Conservation (phyloP, 2,888 invertebrate genomes). For the Blastobasis lacticolella region DNA sequence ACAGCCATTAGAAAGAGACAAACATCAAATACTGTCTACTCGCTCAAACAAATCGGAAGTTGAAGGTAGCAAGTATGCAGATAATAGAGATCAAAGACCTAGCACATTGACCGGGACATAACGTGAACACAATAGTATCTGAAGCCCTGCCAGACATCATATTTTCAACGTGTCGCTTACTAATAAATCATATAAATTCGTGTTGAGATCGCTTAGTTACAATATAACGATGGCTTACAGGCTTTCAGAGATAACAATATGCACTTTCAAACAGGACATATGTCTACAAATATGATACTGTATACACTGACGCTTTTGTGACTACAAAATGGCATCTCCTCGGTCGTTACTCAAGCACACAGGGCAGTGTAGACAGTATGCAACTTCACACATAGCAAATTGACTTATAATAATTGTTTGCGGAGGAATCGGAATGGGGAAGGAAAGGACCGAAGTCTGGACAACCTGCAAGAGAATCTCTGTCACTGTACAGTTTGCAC, state of each 20-base stretch:
- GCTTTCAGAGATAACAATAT: too few relatives aligned
- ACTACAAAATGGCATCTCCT: too few relatives aligned
- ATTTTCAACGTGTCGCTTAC: background rate
- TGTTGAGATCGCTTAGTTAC: too few relatives aligned
- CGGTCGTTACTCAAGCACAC: too few relatives aligned
- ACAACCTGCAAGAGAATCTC: slow-evolving; percentile 49
- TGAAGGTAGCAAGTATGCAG: slow-evolving; percentile 17
- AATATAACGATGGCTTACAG: too few relatives aligned
- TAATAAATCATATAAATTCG: too few relatives aligned
- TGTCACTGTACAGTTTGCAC: slow-evolving; percentile 29
- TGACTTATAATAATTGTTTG: background rate
- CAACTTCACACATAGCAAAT: background rate
- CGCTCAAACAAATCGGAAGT: slow-evolving; percentile 21
- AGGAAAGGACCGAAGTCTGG: slow-evolving; percentile 31
- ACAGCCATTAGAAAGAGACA: slow-evolving; percentile 35
- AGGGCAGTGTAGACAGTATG: background rate
- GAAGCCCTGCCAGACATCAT: background rate
- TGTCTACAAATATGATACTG: too few relatives aligned
- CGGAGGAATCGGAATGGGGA: slow-evolving; percentile 6
- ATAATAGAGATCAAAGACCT: slow-evolving; percentile 19
- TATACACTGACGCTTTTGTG: too few relatives aligned
- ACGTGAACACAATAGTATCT: too few relatives aligned
- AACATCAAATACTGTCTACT: slow-evolving; percentile 39
- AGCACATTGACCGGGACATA: too few relatives aligned
- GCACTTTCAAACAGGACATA: too few relatives aligned